Conservation (phyloP, 1,140 invertebrate genomes). For the Diabrotica undecimpunctata region DNA sequence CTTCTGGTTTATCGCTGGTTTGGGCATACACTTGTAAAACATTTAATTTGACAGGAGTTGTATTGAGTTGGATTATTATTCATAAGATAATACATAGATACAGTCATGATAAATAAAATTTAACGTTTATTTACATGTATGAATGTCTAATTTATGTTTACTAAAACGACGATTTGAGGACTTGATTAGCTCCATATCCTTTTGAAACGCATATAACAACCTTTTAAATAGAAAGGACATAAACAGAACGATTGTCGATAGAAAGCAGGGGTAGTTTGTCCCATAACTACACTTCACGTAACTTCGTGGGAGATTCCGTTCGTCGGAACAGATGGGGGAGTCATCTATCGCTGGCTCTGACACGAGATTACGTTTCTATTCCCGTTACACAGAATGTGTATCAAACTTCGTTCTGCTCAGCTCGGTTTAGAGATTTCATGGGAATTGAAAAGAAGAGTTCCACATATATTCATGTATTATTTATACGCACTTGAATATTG, state of each 20-base stretch:
- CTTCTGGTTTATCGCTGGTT: too few species aligned
- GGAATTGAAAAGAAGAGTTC: background rate
- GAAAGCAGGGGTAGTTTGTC: conserved; percentile 9
- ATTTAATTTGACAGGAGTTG: too few species aligned
- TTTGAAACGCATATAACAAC: too few species aligned
- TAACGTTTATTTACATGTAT: too few species aligned
- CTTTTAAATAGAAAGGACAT: too few species aligned
- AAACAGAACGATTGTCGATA: background rate
- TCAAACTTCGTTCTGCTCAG: conserved; percentile 9
- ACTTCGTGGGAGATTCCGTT: conserved; percentile 21
- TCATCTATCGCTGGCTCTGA: conserved; percentile 27
- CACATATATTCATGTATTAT: conserved; percentile 1
- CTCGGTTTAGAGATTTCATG: background rate
- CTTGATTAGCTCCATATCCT: too few species aligned
- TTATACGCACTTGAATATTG: background rate
- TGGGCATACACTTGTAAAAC: too few species aligned
- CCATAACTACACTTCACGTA: conserved; percentile 13
- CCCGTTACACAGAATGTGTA: conserved; percentile 10
- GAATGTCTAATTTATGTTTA: too few species aligned
- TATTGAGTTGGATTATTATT: too few species aligned
- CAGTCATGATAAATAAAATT: too few species aligned
- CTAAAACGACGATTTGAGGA: too few species aligned
- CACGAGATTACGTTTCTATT: conserved; percentile 24
- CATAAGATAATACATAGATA: too few species aligned
- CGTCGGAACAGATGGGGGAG: conserved; percentile 15